Evolutionary conservation across 2,888 invertebrate species (phyloP).

Genomic region (Amaurobius ferox): DNA sequence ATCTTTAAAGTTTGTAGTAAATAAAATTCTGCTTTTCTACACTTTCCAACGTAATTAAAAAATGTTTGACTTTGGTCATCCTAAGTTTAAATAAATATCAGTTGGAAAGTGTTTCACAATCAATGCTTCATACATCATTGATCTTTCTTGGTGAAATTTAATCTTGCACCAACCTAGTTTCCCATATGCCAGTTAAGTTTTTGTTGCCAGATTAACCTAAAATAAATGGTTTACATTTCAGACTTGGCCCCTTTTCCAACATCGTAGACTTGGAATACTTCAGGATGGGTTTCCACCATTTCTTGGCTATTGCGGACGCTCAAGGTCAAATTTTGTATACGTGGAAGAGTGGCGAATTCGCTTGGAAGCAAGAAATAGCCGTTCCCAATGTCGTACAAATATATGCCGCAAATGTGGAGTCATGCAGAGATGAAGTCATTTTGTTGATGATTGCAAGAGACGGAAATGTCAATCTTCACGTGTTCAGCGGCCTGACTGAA

Average conservation of each 20-base stretch:
- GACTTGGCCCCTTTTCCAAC: not conserved
- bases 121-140: too few relatives aligned
- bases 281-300: constrained; percentile 66
- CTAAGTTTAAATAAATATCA: too few relatives aligned
- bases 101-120: too few relatives aligned
- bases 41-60: too few relatives aligned
- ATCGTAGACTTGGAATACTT: constrained; percentile 60
- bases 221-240: too few relatives aligned
- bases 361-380: constrained; percentile 30
- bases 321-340: constrained; percentile 29
- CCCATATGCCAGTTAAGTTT: too few relatives aligned
- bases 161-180: too few relatives aligned
- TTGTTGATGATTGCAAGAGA: constrained; percentile 20
- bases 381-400: not conserved
- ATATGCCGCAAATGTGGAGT: constrained; percentile 24
- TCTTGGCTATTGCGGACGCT: constrained; percentile 27
- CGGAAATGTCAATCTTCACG: not conserved
- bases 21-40: too few relatives aligned
- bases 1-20: too few relatives aligned
- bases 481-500: constrained; percentile 37
- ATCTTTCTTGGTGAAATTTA: too few relatives aligned
- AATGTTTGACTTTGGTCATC: too few relatives aligned
- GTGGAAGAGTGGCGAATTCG: constrained; percentile 51
- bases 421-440: constrained; percentile 65
- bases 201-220: too few relatives aligned